Conservation (phyloP, 1,140 invertebrate species). For the Calliopsis andreniformis region DNA sequence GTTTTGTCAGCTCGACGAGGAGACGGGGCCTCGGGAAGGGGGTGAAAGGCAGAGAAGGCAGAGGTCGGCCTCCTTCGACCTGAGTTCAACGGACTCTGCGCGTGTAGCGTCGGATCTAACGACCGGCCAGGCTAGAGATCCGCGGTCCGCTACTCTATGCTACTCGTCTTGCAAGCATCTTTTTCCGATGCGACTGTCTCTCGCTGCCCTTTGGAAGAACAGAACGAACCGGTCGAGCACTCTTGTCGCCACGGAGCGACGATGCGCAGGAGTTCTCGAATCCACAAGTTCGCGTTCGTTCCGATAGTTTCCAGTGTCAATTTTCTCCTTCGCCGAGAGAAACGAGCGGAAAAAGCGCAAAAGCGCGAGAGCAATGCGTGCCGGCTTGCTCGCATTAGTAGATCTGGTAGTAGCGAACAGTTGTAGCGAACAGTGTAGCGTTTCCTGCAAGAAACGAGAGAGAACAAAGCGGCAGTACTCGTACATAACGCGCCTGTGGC, state of each 20-base stretch:
- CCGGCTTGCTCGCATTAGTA: slow-evolving; percentile 17
- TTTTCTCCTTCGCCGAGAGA: background rate
- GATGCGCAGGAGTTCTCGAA: no score
- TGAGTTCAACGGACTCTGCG: slow-evolving; percentile 38
- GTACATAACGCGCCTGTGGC: slow-evolving; percentile 49
- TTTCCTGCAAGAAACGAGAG: slow-evolving; percentile 1
- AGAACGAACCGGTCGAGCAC: slow-evolving; percentile 22
- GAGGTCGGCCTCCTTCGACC: slow-evolving; percentile 20
- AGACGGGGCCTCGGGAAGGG: background rate
- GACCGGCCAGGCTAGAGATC: slow-evolving; percentile 17
- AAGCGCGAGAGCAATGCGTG: slow-evolving; percentile 5
- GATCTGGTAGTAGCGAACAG: background rate
- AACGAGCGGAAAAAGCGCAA: background rate
- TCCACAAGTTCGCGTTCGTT: no score
- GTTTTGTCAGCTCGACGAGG: slow-evolving; percentile 18
- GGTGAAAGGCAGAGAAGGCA: background rate
- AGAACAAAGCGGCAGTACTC: background rate
- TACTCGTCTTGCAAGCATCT: slow-evolving; percentile 29
- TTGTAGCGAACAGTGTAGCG: background rate
- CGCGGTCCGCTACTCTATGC: slow-evolving; percentile 25
- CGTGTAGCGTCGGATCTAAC: slow-evolving; percentile 40
- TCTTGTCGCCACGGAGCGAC: background rate
- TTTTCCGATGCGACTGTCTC: slow-evolving; percentile 32
- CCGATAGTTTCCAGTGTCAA: no score
- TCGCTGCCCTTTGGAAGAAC: slow-evolving; percentile 10